Evolutionary conservation across 2,113 vertebrate species (phyloP).

Genomic region (Rattus rattus): DNA sequence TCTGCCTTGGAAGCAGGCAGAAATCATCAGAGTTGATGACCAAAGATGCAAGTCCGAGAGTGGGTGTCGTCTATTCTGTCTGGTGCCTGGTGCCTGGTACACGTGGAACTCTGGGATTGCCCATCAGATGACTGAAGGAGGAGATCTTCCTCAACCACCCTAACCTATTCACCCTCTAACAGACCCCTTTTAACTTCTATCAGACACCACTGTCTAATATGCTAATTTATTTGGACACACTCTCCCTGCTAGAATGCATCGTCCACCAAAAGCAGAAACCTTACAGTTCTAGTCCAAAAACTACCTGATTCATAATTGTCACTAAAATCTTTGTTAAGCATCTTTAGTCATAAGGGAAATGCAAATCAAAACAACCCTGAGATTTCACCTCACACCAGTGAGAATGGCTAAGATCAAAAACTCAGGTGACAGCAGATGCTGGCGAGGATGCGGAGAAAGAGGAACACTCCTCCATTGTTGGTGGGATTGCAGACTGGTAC

Average conservation of each 20-base stretch:
- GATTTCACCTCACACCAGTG: too few species aligned
- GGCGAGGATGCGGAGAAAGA: too few species aligned
- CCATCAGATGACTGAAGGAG: not conserved
- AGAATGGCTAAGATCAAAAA: too few species aligned
- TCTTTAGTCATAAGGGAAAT: too few species aligned
- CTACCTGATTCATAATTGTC: not conserved
- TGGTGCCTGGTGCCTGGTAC: not conserved
- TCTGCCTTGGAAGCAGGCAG: not conserved
- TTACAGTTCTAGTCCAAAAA: not conserved
- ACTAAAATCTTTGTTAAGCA: not conserved
- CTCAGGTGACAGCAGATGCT: too few species aligned
- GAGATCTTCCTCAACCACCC: not conserved
- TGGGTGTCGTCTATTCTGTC: not conserved
- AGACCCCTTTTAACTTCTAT: not conserved
- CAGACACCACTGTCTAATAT: not conserved
- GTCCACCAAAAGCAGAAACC: not conserved
- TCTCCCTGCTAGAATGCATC: not conserved
- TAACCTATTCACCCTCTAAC: not conserved
- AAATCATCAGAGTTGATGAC: not conserved
- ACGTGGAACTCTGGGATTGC: not conserved
- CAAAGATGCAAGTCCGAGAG: not conserved
- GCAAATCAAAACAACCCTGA: too few species aligned
- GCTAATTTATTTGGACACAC: not conserved
- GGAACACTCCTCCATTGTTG: too few species aligned
- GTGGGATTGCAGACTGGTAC: too few species aligned